Evolutionary conservation across 2,797 vertebrate genomes (phyloP), one percentile per base, ranked within the genome.

Genomic region (Sebastes melanostomus): DNA sequence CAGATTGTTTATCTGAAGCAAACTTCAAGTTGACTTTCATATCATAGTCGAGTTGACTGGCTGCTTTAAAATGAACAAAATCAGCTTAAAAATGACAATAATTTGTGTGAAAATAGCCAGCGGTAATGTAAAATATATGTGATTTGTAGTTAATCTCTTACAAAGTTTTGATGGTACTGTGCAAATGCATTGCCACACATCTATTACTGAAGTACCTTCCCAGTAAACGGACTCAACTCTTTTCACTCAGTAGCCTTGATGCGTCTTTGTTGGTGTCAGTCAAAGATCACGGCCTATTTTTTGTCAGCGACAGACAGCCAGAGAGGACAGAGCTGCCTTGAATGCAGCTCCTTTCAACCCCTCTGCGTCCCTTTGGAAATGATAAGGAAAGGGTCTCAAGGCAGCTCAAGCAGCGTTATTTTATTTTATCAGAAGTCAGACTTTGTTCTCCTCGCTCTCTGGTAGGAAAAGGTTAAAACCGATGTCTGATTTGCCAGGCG

Each of bases 381-480:
- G 13, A 78, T 29, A 58, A 80, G 25, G 54, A 77, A 69, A n/a
- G 14, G 52, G 12, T 65, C 61, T 71, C 10, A 7, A 52, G 11
- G 67, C 70, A 7, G 65, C 69, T 68, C 5, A 5, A n/a, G 36
- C 66, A 6, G 36, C 29, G 16, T 78, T 73, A 1, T 75, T 80
- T 8, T 55, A 32, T 71, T 71, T 78, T 32, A 69, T 66, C 62
- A 77, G 22, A 38, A 77, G 61, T 55, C 50, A 5, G 66, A 72
- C 77, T 86, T 83, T 86, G 84, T 81, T 90, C 81, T 76, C 16
- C 14, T 60, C 2, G 5, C 73, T 76, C 60, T 36, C 22, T 66
- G 76, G 66, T 25, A 75, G 82, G 79, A 88, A 91, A 81, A 91
- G 78, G 92, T 94, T 93, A 86, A 93, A 81, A 66, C 60, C n/a